Percentiles rank a stretch among this genome's conserved stretches.
Conservation (phyloP, 2,113 vertebrate genomes). For the Plecotus auritus region DNA sequence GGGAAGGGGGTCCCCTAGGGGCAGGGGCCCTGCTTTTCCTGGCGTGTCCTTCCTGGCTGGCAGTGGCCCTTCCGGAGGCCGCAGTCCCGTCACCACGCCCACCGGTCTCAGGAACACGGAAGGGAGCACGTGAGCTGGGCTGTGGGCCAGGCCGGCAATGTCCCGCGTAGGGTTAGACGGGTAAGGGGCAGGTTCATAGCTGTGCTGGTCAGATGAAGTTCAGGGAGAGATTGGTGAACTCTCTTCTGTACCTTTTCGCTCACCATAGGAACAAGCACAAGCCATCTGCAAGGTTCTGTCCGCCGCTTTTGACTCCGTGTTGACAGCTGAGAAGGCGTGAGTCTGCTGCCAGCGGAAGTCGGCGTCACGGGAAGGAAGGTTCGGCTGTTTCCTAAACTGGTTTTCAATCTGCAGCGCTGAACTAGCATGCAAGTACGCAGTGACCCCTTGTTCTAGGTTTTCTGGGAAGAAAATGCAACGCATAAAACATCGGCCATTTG, state of each 20-base stretch:
- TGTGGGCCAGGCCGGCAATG: not conserved
- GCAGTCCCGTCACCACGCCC: fast-evolving
- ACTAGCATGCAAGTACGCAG: not conserved
- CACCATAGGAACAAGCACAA: conserved; percentile 93
- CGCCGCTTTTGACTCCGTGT: conserved; percentile 91
- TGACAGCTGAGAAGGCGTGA: conserved; percentile 92
- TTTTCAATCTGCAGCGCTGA: not conserved
- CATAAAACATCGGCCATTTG: not conserved
- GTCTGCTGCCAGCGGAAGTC: not conserved
- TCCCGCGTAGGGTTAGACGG: fast-evolving
- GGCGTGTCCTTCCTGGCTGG: not conserved
- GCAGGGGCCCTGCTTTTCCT: not conserved
- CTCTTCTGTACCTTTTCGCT: not conserved
- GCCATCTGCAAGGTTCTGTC: conserved; percentile 96
- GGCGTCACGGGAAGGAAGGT: not conserved
- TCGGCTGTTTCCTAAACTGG: not conserved
- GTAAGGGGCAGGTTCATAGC: not conserved
- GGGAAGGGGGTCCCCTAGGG: not conserved
- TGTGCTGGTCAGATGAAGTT: fast-evolving
- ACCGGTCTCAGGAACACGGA: not conserved
- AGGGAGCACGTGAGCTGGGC: not conserved
- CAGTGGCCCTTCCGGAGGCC: not conserved
- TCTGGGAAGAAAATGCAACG: not conserved
- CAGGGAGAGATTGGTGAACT: fast-evolving
- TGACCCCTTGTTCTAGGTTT: not conserved